Evolutionary conservation across 1,140 invertebrate species (phyloP).

Genomic region (Vanessa atalanta): DNA sequence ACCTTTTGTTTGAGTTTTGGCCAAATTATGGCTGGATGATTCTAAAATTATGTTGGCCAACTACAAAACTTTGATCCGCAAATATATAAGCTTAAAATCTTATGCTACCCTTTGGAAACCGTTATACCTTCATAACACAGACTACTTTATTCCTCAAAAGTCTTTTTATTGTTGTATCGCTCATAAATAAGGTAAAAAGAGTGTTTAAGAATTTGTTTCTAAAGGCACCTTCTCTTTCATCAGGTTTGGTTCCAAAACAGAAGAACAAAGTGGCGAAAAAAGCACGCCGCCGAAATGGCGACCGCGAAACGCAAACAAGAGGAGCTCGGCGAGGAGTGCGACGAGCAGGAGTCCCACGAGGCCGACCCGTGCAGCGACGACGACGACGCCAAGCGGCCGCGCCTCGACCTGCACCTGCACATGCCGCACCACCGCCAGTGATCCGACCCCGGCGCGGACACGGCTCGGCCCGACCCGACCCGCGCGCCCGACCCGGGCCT

Average conservation of each 20-base stretch:
- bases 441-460: conserved; percentile 46
- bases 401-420: conserved; percentile 70
- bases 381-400: conserved; percentile 76
- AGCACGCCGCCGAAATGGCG: conserved; percentile 99
- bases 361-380: conserved; percentile 76
- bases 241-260: conserved; percentile 99
- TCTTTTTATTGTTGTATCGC: too few species aligned
- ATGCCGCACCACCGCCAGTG: conserved; percentile 72
- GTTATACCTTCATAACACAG: neutral
- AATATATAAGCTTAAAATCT: neutral
- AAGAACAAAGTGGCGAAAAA: conserved; percentile 99
- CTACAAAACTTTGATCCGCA: conserved; percentile 9
- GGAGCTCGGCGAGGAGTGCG: conserved; percentile 89
- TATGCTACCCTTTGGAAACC: neutral
- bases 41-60: conserved; percentile 19
- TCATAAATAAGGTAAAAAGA: too few species aligned
- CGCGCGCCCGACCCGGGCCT: conserved; percentile 26
- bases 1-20: conserved; percentile 43
- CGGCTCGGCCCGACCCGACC: conserved; percentile 32
- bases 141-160: too few species aligned
- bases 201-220: neutral
- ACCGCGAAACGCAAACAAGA: conserved; percentile 98
- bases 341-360: conserved; percentile 73
- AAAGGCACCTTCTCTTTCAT: conserved; percentile 38
- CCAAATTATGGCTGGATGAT: conserved; percentile 39